Base-by-base conservation (phyloP, 2,797 vertebrate species). In the Amniataba percoides region DNA sequence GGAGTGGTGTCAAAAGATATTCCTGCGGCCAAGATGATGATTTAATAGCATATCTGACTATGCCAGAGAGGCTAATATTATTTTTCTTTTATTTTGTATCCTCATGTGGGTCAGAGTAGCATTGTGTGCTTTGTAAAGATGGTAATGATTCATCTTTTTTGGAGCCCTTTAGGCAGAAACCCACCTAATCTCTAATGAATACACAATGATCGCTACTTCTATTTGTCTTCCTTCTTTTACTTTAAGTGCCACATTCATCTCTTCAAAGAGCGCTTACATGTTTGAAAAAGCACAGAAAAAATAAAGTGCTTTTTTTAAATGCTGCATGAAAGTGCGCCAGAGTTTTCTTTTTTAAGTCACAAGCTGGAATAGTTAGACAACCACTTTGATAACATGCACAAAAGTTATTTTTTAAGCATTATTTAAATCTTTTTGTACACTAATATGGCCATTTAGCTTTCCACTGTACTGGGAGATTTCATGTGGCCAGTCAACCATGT, bases 111-210 rank as follows among this genome's bases (percentile, higher is more conserved):
- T 84, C 42, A 64, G 18, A 73, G 19, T 12, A 57, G 10, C 62
- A 59, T 21, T 70, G 60, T 80, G 57, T 65, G n/a, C 77, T 77
- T 76, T 76, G 27, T 49, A 46, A 83, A 71, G 67, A 52, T 51
- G 21, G 67, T 61, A 60, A 72, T 87, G 59, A 85, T 85, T 82
- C 63, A 78, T 82, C 45, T 68, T 81, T 81, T 68, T 14, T 67
- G 52, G 65, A 80, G 70, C 14, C 42, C 66, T 74, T 82, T 63
- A 19, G 10, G 45, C 53, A 48, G 40, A 81, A 80, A 77, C 52
- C 74, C 77, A 80, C 70, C 59, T 43, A 36, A 42, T 85, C 84
- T 61, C 45, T 36, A 51, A 56, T 55, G 74, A 79, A 84, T 78
- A 61, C 59, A 51, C 7, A 2, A 3, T 27, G 27, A 52, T 85